A percentile compares a stretch with the other conserved stretches of the same genome.
Evolutionary conservation across 1,140 invertebrate species (phyloP).

Genomic region (Aporrectodea caliginosa): DNA sequence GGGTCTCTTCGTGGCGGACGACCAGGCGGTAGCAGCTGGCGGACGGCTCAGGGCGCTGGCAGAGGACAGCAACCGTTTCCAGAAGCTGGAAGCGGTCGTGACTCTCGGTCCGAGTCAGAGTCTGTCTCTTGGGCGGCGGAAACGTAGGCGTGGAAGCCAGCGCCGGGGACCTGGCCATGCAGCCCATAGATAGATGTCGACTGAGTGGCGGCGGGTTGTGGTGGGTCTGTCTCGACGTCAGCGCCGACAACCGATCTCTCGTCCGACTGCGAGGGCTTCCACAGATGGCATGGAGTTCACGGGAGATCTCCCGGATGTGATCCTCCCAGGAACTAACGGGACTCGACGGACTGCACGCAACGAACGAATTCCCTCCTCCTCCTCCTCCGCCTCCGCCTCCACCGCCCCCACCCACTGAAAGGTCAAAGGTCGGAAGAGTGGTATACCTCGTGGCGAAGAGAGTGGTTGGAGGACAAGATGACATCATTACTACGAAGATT

Average conservation of each 20-base stretch:
- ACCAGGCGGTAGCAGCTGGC: background rate
- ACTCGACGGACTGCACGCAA: background rate
- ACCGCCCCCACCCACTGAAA: background rate
- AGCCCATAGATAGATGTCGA: background rate
- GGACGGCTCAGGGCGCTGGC: too few relatives aligned
- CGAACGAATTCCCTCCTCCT: background rate
- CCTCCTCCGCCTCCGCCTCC: conserved; percentile 3
- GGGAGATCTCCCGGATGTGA: background rate
- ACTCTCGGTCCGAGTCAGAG: background rate
- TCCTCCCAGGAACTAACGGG: background rate
- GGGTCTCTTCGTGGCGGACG: background rate
- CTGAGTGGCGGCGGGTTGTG: background rate
- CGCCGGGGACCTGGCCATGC: background rate
- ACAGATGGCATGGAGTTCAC: background rate
- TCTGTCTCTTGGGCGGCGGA: background rate
- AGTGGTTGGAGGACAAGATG: background rate
- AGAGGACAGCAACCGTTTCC: background rate
- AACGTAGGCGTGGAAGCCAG: background rate
- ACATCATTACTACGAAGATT: background rate
- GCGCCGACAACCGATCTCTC: background rate
- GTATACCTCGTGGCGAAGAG: background rate
- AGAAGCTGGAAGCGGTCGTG: background rate
- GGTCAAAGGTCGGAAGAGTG: background rate
- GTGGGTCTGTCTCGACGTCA: too few relatives aligned
- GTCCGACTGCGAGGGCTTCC: background rate